Evolutionary conservation across 1,140 invertebrate species (phyloP), one percentile per base, ranked within the genome.

Genomic region (Ptiloglossa arizonensis): DNA sequence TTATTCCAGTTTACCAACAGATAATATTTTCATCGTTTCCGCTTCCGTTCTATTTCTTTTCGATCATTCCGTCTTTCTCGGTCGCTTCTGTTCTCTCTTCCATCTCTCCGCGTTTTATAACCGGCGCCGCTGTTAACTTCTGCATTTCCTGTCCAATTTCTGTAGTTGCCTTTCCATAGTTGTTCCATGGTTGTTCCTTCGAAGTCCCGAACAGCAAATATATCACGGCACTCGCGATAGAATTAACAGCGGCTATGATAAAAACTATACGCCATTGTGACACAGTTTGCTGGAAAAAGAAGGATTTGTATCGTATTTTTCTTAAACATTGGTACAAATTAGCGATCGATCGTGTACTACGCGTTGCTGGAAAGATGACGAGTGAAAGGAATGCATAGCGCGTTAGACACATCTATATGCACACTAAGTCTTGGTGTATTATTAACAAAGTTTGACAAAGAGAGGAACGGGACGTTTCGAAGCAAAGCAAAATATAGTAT

Each of bases 231-330:
- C 94, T 93, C n/a, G 91, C 73, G 2, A 93, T 86, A 0, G 95
- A 82, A 89, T 94, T 94, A 0, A 80, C 82, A 4, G 94, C 91
- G 0, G 93, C 91, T 5, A 96, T 93, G 24, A 95, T 85, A 79
- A 95, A 96, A 0, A 96, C 95, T 75, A 94, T 90, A 80, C 94
- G 94, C 95, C 95, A 96, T 79, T 95, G 94, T 2, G 92, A 92
- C 35, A 94, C 92, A 0, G 94, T 95, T 95, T 96, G 95, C 95
- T 96, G 81, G 0, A 91, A 90, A 84, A 64, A 82, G 77, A 57
- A 69, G 74, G n/a, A 69, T 48, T 63, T 57, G 0, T 22, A 38
- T 44, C 22, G 19, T 41, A 17, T 27, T 13, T 54, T 29, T 27
- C 24, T 1, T n/a, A n/a, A n/a, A n/a, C n/a, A n/a, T n/a, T n/a